Evolutionary conservation across 1,140 invertebrate genomes (phyloP).

Genomic region (Trypoxylus dichotomus): DNA sequence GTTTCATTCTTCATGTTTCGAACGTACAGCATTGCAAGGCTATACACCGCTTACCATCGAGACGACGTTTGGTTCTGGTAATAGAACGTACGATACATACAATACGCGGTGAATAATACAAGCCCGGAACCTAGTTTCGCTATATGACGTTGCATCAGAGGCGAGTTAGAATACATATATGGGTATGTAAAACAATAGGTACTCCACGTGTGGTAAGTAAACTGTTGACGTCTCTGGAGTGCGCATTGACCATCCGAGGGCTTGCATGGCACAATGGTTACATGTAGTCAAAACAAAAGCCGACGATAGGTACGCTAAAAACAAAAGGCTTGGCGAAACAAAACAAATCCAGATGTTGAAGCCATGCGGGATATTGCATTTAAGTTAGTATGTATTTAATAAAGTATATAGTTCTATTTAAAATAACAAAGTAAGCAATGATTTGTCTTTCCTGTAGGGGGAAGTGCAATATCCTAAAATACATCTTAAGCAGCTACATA

Average conservation of each 20-base stretch:
- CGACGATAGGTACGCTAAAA: not conserved
- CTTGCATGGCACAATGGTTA: not conserved
- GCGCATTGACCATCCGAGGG: not conserved
- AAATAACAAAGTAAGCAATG: too few species aligned
- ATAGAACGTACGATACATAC: not conserved
- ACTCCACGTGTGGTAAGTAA: not conserved
- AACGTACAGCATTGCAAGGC: not conserved
- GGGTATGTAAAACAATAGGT: conserved; percentile 2
- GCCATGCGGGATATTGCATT: too few species aligned
- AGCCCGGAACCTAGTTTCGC: not conserved
- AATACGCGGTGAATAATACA: not conserved
- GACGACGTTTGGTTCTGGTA: too few species aligned
- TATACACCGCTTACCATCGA: not conserved
- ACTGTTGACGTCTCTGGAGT: not conserved
- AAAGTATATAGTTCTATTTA: too few species aligned
- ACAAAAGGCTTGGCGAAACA: not conserved
- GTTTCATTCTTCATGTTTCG: not conserved
- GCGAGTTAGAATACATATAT: not conserved
- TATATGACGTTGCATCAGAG: not conserved
- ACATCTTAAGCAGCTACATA: too few species aligned
- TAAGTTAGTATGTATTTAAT: too few species aligned
- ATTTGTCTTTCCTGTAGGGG: too few species aligned
- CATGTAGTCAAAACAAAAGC: not conserved
- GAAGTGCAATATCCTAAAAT: too few species aligned
- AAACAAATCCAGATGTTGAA: not conserved